phyloP scores from a whole-genome alignment of 2,113 vertebrate genomes.

The Ploceus nigricollis region DNA sequence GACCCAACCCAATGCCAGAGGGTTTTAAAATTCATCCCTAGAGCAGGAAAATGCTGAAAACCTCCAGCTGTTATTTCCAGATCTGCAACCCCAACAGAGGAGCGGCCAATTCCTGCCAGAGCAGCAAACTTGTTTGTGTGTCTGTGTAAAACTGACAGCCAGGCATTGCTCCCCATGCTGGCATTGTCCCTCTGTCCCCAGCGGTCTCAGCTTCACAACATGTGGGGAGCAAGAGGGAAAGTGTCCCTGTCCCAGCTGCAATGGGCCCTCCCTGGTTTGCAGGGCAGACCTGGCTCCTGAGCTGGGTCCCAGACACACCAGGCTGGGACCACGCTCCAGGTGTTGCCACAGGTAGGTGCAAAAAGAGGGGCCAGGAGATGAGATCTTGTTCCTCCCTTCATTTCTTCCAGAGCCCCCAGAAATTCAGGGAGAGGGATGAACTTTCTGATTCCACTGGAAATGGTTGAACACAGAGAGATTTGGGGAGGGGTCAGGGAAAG shows the following conservation, averaged over 20 bases:
- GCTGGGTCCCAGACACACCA: not conserved
- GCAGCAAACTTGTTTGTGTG: not conserved
- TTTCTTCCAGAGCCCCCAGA: not conserved
- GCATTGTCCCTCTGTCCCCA: not conserved
- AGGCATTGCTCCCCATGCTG: not conserved
- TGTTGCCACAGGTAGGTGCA: not conserved
- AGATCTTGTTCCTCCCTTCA: not conserved
- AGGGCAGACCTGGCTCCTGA: not conserved
- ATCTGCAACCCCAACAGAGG: not conserved
- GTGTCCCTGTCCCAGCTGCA: not conserved
- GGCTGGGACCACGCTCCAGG: not conserved
- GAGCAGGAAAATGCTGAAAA: not conserved
- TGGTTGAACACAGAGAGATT: not conserved
- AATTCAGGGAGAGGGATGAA: not conserved
- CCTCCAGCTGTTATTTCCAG: slow-evolving; percentile 5
- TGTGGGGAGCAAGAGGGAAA: not conserved
- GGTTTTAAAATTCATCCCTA: not conserved
- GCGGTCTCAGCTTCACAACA: accelerated
- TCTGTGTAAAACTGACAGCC: not conserved
- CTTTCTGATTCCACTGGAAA: not conserved
- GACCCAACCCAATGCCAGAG: not conserved
- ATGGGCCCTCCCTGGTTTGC: not conserved
- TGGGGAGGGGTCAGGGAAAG: not conserved
- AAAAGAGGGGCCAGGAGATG: not conserved
- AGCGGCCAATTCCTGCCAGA: not conserved